These are phyloP conservation scores for Acestrorhynchus altus DNA, from an alignment of 2,797 vertebrate genomes.

Conservation along the genomic window DNA sequence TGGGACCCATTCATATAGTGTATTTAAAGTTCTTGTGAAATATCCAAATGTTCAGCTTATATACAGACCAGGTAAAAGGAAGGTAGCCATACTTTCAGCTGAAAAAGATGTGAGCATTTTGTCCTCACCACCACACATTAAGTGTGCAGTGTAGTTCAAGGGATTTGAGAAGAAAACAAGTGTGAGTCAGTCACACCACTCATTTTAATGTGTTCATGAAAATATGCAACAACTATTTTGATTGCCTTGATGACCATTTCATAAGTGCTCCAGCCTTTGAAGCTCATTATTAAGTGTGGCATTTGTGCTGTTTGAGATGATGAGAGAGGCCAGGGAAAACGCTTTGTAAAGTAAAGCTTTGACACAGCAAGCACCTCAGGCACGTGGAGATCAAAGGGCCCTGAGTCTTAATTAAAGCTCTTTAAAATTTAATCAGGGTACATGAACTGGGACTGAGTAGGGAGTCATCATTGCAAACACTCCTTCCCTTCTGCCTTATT, in stretches of 20 bases:
- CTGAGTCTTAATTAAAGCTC: conserved; percentile 49
- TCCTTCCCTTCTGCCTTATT: neutral
- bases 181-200: neutral
- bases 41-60: neutral
- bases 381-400: conserved; percentile 53
- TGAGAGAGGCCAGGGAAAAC: neutral
- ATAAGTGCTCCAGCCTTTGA: neutral
- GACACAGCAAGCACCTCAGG: conserved; percentile 32
- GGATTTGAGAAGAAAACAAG: neutral
- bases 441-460: conserved; percentile 10
- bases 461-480: neutral
- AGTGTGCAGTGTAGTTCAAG: neutral
- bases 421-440: conserved; percentile 51
- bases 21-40: neutral
- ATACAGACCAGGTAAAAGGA: neutral
- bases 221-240: neutral
- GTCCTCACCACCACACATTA: neutral
- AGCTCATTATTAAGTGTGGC: conserved; percentile 8
- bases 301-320: conserved; percentile 10
- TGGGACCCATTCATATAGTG: neutral
- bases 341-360: conserved; percentile 28
- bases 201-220: neutral
- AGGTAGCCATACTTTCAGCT: neutral
- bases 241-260: conserved; percentile 11
- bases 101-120: neutral